Evolutionary conservation across 2,113 vertebrate genomes (phyloP), one percentile per base, ranked within the genome.

Genomic region (Eptesicus fuscus): DNA sequence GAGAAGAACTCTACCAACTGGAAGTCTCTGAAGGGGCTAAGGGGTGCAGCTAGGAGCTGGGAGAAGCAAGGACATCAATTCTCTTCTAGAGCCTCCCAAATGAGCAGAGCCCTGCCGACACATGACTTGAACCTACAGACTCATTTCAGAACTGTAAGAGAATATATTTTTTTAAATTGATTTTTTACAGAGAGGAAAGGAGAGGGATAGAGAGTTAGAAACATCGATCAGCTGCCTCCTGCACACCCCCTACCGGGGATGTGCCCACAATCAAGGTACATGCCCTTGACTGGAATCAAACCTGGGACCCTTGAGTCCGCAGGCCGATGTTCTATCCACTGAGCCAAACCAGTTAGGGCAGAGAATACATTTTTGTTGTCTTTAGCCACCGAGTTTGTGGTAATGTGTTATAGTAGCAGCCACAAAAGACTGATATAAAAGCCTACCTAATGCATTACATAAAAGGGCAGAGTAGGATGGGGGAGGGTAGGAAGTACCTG

Each of bases 81-180:
- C 23, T 65, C 8, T 2, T 7, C 53, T 7, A 2, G 79, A 67
- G 20, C n/a, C 25, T 32, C 18, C 1, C 16, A 7, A 32, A 37
- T 11, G 53, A 63, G 42, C 13, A 20, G 9, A 44, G 11, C 4
- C 25, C 11, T 2, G 4, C 1, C 0, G 1, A 49, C 16, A 84
- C 12, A 9, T 28, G 42, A 47, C 65, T 80, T 83, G 77, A 51
- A 20, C 67, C 42, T 35, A 59, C 4, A 90, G 53, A 32, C 1
- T 5, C 40, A 69, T 65, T 86, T 77, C 22, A 35, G 51, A 80
- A 53, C 35, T 30, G 12, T 11, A 23, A 59, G 69, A 71, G 16
- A 76, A 22, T 59, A 22, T 5, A 44, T 40, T 61, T 89, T 59
- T 69, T n/a, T n/a, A n/a, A n/a, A n/a, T n/a, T n/a, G n/a, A n/a